Evolutionary conservation across 2,113 vertebrate species (phyloP).

Genomic region (Poeciliopsis retropinna): DNA sequence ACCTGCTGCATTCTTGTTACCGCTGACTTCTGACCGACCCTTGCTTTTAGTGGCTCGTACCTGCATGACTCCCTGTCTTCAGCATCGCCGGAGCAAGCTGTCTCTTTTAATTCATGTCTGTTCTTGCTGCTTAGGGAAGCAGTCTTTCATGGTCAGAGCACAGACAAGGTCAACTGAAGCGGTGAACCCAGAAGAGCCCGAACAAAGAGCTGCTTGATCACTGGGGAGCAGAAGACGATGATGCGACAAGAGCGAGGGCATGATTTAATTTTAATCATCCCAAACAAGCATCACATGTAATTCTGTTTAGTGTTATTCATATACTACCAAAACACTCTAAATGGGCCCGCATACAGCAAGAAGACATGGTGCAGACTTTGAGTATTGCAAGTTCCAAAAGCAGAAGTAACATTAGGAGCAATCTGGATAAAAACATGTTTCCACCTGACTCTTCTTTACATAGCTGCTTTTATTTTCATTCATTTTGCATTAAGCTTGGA

Average conservation of each 20-base stretch:
- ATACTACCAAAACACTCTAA: conserved; percentile 10
- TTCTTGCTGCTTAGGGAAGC: conserved; percentile 3
- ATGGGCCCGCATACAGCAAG: background rate
- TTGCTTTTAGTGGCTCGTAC: conserved; percentile 40
- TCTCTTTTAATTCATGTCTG: conserved; percentile 20
- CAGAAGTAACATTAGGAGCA: conserved; percentile 30
- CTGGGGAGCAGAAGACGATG: conserved; percentile 8
- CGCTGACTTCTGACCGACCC: conserved; percentile 31
- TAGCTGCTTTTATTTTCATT: conserved; percentile 37
- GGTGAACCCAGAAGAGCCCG: conserved; percentile 4
- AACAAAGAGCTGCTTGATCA: conserved; percentile 21
- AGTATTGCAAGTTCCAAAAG: conserved; percentile 3
- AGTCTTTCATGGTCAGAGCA: conserved; percentile 10
- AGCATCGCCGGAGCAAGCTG: conserved; percentile 21
- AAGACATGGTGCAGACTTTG: background rate
- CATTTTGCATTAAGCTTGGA: conserved; percentile 42
- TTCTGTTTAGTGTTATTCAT: background rate
- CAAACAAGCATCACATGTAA: background rate
- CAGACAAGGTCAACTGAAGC: conserved; percentile 28
- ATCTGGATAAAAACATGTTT: conserved; percentile 15
- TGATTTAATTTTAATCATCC: conserved; percentile 1
- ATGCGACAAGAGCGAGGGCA: background rate
- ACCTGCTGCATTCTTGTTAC: conserved; percentile 42
- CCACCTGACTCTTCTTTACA: conserved; percentile 51
- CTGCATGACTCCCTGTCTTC: conserved; percentile 5